phyloP scores from a whole-genome alignment of 2,797 vertebrate genomes.

The Chiroxiphia lanceolata region DNA sequence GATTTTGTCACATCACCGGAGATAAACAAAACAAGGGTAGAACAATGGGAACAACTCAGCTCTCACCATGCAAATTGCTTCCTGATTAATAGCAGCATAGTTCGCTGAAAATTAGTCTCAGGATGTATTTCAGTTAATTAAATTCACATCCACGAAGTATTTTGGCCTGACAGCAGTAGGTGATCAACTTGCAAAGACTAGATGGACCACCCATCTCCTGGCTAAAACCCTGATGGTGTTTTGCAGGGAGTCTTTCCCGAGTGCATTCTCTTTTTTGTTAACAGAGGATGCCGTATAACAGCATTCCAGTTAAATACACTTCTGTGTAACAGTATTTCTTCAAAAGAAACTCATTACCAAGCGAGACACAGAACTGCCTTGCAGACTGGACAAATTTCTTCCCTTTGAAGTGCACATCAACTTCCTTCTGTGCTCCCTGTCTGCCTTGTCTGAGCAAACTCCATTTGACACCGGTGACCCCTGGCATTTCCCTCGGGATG shows the following conservation, averaged over 20 bases:
- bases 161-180: background rate
- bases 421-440: background rate
- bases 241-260: background rate
- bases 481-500: background rate
- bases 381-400: background rate
- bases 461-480: background rate
- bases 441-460: background rate
- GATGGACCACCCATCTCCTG: background rate
- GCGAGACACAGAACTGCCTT: background rate
- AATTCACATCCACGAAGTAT: fast-evolving
- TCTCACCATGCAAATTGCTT: fast-evolving
- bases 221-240: background rate
- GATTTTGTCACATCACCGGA: background rate
- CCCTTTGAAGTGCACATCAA: constrained; percentile 8
- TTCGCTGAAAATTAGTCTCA: background rate
- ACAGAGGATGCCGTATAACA: background rate
- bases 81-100: background rate
- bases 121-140: background rate
- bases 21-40: background rate
- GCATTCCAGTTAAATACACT: background rate
- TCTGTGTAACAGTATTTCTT: background rate
- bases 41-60: background rate
- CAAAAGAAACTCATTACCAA: background rate
- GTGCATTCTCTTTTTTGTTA: background rate
- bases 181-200: background rate